Evolutionary conservation across 2,888 invertebrate species (phyloP), one percentile per base, ranked within the genome.

Genomic region (Cancer borealis): DNA sequence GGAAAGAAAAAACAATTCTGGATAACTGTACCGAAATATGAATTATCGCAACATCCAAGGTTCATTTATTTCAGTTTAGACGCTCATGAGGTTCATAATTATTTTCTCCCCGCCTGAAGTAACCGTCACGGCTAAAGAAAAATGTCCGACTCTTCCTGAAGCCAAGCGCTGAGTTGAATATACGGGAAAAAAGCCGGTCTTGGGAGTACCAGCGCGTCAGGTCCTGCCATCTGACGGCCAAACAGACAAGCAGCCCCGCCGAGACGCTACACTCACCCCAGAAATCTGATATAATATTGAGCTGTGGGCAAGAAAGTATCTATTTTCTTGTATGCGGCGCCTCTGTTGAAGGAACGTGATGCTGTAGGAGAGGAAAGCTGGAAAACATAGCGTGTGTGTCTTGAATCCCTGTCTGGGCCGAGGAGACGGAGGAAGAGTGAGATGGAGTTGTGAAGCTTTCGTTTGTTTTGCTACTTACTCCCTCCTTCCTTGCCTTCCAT

Each of bases 81-180:
- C 12, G 30, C 30, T 30, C 79, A 79, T 21, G 79, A 30, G 12
- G 30, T 73, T 26, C n/a, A 73, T 17, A 79, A 79, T 10, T 26
- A 6, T 10, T 79, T 79, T 79, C 30, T 26, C 14, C 12, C 30
- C 26, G 79, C 1, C 79, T 79, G 79, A 30, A 79, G 79, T 79
- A 30, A 79, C 79, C 79, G 79, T 79, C 79, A 79, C 79, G 79
- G 79, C 79, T 26, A 30, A 79, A 79, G 30, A 21, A 79, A 79
- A 79, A 79, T 79, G 79, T 79, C 79, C 79, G 79, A 79, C 79
- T 79, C 79, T 79, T 79, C 79, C 79, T 30, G 79, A 79, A 79
- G 79, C 79, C 79, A 79, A 79, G 30, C 79, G 79, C 79, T 6
- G 30, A 26, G 79, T 79, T 79, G 30, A 79, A 26, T 26, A 30